These are phyloP conservation scores for Gnathonemus longibarbis DNA, from an alignment of 2,113 vertebrate genomes.

Conservation along the genomic window DNA sequence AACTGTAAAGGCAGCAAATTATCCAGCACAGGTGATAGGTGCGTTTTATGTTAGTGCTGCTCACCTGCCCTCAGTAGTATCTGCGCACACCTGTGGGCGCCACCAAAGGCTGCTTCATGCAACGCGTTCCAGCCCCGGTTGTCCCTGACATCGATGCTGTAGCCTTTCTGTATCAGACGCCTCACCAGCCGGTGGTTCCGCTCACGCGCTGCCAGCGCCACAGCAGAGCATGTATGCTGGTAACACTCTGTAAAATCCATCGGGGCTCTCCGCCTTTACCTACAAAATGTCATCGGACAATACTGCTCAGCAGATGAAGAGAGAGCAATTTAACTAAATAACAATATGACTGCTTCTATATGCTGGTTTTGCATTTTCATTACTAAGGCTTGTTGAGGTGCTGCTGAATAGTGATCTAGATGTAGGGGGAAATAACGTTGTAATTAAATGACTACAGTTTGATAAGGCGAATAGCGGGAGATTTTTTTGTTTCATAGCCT, in stretches of 20 bases:
- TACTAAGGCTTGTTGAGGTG: not conserved
- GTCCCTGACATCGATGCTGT: slow-evolving; percentile 69
- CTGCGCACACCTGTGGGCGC: slow-evolving; percentile 64
- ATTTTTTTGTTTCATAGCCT: not conserved
- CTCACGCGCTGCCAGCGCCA: slow-evolving; percentile 71
- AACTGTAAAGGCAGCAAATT: not conserved
- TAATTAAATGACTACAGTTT: not conserved
- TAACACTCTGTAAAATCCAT: slow-evolving; percentile 92
- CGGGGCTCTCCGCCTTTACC: not conserved
- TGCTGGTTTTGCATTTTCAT: not conserved
- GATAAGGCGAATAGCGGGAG: not conserved
- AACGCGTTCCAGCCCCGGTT: slow-evolving; percentile 90
- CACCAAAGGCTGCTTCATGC: slow-evolving; percentile 79
- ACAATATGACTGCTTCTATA: not conserved
- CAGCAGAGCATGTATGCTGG: slow-evolving; percentile 68
- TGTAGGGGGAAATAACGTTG: not conserved
- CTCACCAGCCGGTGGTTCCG: slow-evolving; percentile 59
- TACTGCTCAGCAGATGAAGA: not conserved
- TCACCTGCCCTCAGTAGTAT: slow-evolving; percentile 68
- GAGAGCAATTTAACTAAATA: not conserved
- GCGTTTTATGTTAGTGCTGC: not conserved
- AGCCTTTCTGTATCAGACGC: slow-evolving; percentile 66
- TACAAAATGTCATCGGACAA: not conserved
- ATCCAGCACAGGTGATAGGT: not conserved
- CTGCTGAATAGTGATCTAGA: not conserved